These are phyloP conservation scores for Leucophenga montana DNA, from an alignment of 2,888 invertebrate genomes.

Conservation along the genomic window DNA sequence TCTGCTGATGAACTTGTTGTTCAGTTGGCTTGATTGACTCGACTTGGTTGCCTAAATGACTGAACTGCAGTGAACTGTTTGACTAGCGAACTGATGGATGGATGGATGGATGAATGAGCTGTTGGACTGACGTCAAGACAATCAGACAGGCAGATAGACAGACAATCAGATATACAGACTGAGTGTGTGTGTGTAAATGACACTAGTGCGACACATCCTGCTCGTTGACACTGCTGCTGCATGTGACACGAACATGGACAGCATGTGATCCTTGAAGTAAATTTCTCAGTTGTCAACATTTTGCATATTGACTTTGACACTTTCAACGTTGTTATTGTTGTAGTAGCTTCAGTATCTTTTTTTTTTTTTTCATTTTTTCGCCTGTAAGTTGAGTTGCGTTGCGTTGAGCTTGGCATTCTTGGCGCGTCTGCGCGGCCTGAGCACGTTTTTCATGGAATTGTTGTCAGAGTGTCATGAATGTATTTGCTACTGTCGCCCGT, in stretches of 20 bases:
- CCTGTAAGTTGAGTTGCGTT: constrained; percentile 26
- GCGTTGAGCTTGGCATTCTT: constrained; percentile 32
- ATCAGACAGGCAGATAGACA: neutral
- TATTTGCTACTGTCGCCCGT: neutral
- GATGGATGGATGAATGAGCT: neutral
- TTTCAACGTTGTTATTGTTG: constrained; percentile 44
- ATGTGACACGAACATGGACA: constrained; percentile 5
- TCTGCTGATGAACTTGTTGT: too few relatives aligned
- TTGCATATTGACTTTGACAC: constrained; percentile 67
- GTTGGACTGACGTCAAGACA: neutral
- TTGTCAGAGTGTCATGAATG: constrained; percentile 3
- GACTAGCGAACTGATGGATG: neutral
- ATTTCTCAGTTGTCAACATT: constrained; percentile 67
- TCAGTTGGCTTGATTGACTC: neutral
- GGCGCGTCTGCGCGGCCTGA: constrained; percentile 23
- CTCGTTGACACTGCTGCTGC: constrained; percentile 1
- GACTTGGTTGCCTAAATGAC: neutral
- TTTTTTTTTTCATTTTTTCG: constrained; percentile 57
- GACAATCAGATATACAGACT: neutral
- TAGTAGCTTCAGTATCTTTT: constrained; percentile 39
- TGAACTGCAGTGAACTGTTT: neutral
- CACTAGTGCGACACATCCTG: constrained; percentile 6
- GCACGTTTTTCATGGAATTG: constrained; percentile 15
- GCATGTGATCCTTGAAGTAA: constrained; percentile 59
- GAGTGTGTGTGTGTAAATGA: neutral